Evolutionary conservation across 1,140 invertebrate species (phyloP), one percentile per base, ranked within the genome.

Genomic region (Eubasilissa regina): DNA sequence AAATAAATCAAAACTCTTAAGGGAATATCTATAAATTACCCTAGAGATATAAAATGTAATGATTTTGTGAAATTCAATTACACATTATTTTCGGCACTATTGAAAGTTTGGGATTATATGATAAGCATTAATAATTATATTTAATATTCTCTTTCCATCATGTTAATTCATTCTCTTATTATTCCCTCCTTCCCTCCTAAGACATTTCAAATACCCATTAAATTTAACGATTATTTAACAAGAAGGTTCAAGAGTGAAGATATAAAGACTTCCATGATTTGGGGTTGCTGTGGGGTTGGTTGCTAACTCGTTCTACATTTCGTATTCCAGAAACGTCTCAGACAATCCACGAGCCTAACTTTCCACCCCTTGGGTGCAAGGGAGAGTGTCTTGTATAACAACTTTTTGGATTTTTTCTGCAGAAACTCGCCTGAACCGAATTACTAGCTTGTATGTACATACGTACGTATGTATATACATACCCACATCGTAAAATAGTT

Each of bases 381-480:
- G 15, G 66, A 48, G 66, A 70, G 66, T 70, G 66, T 70, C 66
- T 70, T 70, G 66, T 70, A 48, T 48, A 70, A 70, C 66, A 70
- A 70, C 66, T 70, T 70, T 48, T 70, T 70, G 66, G 66, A 4
- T 8, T 70, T 48, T 70, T 70, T 47, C 45, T 68, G 4, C 8
- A 47, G 45, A 70, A 70, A n/a, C 21, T 70, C 21, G 9, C 45
- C 10, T 9, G n/a, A 70, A 70, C 66, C 15, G n/a, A 70, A 45
- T 70, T 70, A 70, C 17, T 4, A 44, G 3, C 25, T 35, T 35
- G 25, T 35, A 35, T 35, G 25, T 35, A 35, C 6, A 6, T 3
- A 35, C 6, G 25, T 35, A 35, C 6, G 25, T 3, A 35, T 35
- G 25, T 35, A 35, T 35, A 6, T 35, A 35, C 25, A 1, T 35